Evolutionary conservation across 2,113 vertebrate genomes (phyloP).

Genomic region (Cacatua alba): DNA sequence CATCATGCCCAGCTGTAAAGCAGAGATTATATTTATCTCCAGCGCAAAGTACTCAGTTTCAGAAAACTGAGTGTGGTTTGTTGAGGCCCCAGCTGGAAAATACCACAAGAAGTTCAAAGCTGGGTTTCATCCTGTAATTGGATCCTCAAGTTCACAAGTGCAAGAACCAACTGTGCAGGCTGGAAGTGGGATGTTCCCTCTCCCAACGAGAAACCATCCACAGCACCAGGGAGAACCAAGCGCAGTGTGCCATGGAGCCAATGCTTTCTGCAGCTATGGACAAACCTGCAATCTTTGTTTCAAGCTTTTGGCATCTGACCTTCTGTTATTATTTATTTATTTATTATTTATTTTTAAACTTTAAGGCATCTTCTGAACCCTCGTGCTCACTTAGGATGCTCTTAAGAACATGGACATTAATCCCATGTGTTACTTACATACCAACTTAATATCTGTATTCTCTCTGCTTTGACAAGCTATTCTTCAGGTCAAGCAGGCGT

Average conservation of each 20-base stretch:
- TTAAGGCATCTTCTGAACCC: neutral
- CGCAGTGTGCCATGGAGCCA: accelerated
- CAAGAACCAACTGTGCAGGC: constrained; percentile 46
- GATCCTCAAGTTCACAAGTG: constrained; percentile 57
- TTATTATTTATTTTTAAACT: neutral
- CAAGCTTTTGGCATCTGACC: neutral
- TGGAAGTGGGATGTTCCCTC: neutral
- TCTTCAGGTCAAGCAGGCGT: neutral
- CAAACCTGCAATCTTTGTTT: neutral
- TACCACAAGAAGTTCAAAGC: constrained; percentile 64
- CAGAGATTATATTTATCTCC: neutral
- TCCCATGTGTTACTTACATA: neutral
- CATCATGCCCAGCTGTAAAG: neutral
- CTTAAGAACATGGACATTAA: neutral
- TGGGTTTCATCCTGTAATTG: constrained; percentile 22
- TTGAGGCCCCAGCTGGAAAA: constrained; percentile 45
- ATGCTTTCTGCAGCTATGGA: neutral
- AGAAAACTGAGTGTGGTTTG: neutral
- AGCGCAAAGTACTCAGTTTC: neutral
- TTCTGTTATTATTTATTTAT: neutral
- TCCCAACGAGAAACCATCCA: neutral
- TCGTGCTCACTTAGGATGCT: neutral
- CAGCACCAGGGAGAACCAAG: neutral
- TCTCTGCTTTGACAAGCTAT: neutral
- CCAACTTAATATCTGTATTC: neutral